Percentiles rank a stretch among this genome's conserved stretches.
Evolutionary conservation across 1,140 invertebrate genomes (phyloP).

Genomic region (Drosophila athabasca): DNA sequence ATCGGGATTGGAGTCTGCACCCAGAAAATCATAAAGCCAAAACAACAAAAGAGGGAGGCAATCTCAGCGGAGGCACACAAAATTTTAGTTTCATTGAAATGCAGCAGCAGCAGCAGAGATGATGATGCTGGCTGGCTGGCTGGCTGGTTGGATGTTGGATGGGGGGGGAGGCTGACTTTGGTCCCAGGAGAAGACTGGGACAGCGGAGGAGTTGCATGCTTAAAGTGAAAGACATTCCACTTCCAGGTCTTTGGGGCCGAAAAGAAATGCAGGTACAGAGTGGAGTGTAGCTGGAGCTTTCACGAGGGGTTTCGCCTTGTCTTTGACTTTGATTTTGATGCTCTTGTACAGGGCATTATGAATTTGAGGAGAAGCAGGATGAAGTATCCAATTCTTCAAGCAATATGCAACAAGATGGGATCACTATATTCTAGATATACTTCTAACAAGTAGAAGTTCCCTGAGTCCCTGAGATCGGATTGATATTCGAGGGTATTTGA

Average conservation of each 20-base stretch:
- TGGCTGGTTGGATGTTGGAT: background rate
- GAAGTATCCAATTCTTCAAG: too few relatives aligned
- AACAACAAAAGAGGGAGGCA: constrained; percentile 8
- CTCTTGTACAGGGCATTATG: constrained; percentile 13
- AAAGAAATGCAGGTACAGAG: constrained; percentile 46
- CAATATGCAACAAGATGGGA: too few relatives aligned
- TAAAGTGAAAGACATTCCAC: constrained; percentile 78
- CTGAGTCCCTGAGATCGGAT: too few relatives aligned
- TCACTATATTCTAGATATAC: too few relatives aligned
- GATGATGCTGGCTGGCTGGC: constrained; percentile 9
- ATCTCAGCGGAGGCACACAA: constrained; percentile 17
- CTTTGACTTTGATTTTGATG: constrained; percentile 51
- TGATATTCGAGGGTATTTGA: too few relatives aligned
- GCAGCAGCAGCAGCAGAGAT: constrained; percentile 41
- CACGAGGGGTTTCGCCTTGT: constrained; percentile 53
- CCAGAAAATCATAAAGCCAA: constrained; percentile 42
- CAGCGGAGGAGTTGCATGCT: constrained; percentile 44
- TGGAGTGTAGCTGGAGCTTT: constrained; percentile 55
- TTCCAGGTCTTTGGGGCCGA: constrained; percentile 46
- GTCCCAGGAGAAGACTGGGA: background rate
- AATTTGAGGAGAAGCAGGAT: too few relatives aligned
- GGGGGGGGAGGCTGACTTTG: background rate
- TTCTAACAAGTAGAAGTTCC: too few relatives aligned
- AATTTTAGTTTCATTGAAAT: constrained; percentile 77
- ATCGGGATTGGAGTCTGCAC: constrained; percentile 16